Conservation (phyloP, 2,888 invertebrate species). For the Morpho helenor region DNA sequence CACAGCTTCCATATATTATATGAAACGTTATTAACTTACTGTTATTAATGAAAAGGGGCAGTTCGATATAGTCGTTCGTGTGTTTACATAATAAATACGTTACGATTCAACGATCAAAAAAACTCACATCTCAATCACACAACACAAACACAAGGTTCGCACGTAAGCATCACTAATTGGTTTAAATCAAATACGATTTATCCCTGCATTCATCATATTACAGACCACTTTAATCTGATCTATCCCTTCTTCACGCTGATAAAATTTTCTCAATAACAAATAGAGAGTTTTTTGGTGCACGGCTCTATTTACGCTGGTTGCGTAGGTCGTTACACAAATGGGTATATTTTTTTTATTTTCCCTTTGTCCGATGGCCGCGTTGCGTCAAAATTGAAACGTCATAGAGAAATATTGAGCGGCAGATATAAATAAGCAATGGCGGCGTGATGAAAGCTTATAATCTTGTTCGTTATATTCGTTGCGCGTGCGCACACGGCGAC, state of each 20-base stretch:
- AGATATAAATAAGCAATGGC: constrained; percentile 47
- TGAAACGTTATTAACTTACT: too few relatives aligned
- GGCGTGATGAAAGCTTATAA: constrained; percentile 59
- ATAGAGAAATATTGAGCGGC: constrained; percentile 56
- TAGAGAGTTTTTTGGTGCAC: constrained; percentile 13
- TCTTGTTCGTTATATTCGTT: constrained; percentile 58
- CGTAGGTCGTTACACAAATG: constrained; percentile 38
- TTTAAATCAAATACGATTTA: constrained; percentile 71
- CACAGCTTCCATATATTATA: too few relatives aligned
- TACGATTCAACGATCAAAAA: constrained; percentile 38
- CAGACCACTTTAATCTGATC: constrained; percentile 38
- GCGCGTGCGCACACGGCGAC: constrained; percentile 43
- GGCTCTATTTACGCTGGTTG: constrained; percentile 35
- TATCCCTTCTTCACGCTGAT: constrained; percentile 15
- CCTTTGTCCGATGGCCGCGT: constrained; percentile 35
- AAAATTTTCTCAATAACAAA: constrained; percentile 10
- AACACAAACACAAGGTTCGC: constrained; percentile 52
- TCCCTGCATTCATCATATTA: constrained; percentile 45
- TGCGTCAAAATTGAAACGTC: constrained; percentile 64
- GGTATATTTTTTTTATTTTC: constrained; percentile 33
- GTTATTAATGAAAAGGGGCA: too few relatives aligned
- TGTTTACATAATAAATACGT: constrained; percentile 34
- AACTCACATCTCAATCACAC: constrained; percentile 40
- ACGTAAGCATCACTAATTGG: constrained; percentile 76
- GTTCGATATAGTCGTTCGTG: constrained; percentile 27